Evolutionary conservation across 2,888 invertebrate species (phyloP), one percentile per base, ranked within the genome.

Genomic region (Cynaeus angustus): DNA sequence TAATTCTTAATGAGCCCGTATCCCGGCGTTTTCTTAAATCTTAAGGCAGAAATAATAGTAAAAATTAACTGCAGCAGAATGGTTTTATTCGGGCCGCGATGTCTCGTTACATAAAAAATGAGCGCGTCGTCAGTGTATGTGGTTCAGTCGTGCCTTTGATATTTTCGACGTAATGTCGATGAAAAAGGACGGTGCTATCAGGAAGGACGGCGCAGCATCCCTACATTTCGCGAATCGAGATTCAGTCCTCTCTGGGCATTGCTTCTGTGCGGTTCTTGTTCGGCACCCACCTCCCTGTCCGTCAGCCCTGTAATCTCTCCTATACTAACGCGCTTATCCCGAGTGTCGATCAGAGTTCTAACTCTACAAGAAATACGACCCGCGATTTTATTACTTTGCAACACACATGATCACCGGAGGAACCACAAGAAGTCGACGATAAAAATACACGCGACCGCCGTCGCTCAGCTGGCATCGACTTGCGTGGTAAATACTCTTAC

Each of bases 241-340:
- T 64, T 77, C 80, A 82, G 82, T 82, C 82, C 81, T 78, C 81
- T 82, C 79, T 81, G 81, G 82, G 82, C 81, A 81, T 79, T 79
- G 79, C 77, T 79, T 79, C 79, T 76, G 80, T 78, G 78, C 80
- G 79, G 81, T 79, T 77, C 80, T 78, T 81, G 76, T 74, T 76
- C 72, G 74, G 77, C 75, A 78, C 79, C 79, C 78, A 79, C 82
- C 82, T 82, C 80, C 82, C 82, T 80, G 73, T 78, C 81, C 80
- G 80, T 76, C 74, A 79, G 77, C 78, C 80, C 79, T 79, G 77
- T 74, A 67, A 70, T 74, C 74, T 74, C 74, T 73, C 68, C 74
- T 73, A 66, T 68, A 75, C 74, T 74, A 77, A 75, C 75, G 77
- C 73, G 76, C 74, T 72, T 73, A 37, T 70, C 74, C 75, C 68